These are phyloP conservation scores for Metaphire vulgaris DNA, from an alignment of 1,140 invertebrate genomes.

Conservation along the genomic window DNA sequence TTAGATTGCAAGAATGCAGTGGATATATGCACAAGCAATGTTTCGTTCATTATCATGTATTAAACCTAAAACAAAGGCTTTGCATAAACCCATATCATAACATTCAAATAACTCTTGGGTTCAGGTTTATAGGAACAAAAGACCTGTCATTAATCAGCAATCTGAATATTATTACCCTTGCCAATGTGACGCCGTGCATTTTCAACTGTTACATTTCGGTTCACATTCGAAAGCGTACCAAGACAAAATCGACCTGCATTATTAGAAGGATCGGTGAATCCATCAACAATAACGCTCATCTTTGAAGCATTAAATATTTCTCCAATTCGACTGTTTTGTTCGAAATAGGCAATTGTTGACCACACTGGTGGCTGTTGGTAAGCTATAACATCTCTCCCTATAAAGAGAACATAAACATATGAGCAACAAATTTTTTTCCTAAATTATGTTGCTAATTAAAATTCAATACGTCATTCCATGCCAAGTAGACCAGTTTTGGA, in stretches of 20 bases:
- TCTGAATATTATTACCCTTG: slow-evolving; percentile 59
- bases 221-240: slow-evolving; percentile 90
- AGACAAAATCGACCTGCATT: slow-evolving; percentile 89
- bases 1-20: no score
- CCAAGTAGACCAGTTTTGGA: not conserved
- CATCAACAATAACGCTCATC: slow-evolving; percentile 85
- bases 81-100: not conserved
- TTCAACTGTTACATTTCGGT: slow-evolving; percentile 94
- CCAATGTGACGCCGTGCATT: slow-evolving; percentile 93
- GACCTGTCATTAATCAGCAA: not conserved
- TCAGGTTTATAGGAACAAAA: not conserved
- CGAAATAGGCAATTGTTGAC: slow-evolving; percentile 93
- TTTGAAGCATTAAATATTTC: slow-evolving; percentile 89
- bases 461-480: not conserved
- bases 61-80: not conserved
- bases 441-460: not conserved
- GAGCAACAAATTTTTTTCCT: not conserved
- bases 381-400: slow-evolving; percentile 33
- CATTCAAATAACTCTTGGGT: not conserved
- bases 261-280: slow-evolving; percentile 86
- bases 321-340: slow-evolving; percentile 87
- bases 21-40: no score
- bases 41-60: not conserved
- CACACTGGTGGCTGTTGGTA: slow-evolving; percentile 81
- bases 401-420: not conserved